Evolutionary conservation across 2,797 vertebrate genomes (phyloP), one percentile per base, ranked within the genome.

Genomic region (Cheirogaleus major): DNA sequence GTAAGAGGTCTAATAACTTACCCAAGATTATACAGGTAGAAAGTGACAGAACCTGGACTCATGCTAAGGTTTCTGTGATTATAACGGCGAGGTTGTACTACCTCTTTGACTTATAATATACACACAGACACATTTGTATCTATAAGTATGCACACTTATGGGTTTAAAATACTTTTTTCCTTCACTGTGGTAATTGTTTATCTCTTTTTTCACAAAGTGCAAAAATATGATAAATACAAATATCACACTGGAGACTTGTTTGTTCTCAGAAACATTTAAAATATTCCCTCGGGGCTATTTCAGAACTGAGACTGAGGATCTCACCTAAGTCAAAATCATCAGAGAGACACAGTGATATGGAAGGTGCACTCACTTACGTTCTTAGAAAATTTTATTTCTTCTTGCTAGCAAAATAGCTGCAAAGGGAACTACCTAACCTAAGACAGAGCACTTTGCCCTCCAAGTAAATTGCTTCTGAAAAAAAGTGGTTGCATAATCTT

Each of bases 401-500:
- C 52, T 87, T 78, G 30, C 25, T 91, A 41, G 65, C 13, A 88
- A 94, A 97, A 88, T 43, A 88, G 50, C 57, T 92, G 32, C 87
- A 95, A 81, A 95, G 50, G 35, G 84, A 96, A 78, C 27, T 84
- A 59, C 38, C 92, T 96, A 84, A 48, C 69, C 69, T 23, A 85
- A 87, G 80, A 61, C 52, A 85, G 85, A 70, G 22, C 61, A 69
- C 57, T 97, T 96, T 96, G 63, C 48, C 43, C 32, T 96, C 81
- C 73, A 93, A 95, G 92, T 87, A 97, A 96, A 97, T 93, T 85
- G 22, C 41, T 92, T 97, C 86, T 87, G 70, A 90, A 70, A 22
- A 92, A 89, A 76, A 12, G 57, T n/a, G 9, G 61, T 84, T 89
- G 32, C 20, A 73, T 94, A 86, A 84, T 91, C 65, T 93, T 93